phyloP scores from a whole-genome alignment of 2,888 invertebrate species.

The Thelaira solivaga region DNA sequence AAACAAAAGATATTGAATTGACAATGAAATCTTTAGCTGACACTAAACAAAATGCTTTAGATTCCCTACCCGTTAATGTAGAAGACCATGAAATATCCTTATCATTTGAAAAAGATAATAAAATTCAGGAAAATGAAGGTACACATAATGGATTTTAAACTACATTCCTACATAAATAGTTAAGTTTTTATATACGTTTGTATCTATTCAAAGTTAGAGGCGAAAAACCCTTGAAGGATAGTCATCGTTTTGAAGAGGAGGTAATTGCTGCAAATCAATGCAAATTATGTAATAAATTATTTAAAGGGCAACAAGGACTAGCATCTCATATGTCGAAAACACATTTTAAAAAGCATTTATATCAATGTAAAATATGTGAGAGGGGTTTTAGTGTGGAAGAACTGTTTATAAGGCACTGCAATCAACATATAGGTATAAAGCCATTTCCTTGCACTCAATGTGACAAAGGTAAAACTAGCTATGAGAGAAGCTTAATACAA shows the following conservation, averaged over 20 bases:
- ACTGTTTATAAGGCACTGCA: constrained; percentile 27
- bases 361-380: constrained; percentile 75
- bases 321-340: constrained; percentile 66
- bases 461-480: constrained; percentile 36
- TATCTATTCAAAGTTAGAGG: not conserved
- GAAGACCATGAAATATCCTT: no score
- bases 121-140: not conserved
- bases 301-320: constrained; percentile 14
- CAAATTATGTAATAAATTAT: constrained; percentile 63
- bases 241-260: no score
- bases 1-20: not conserved
- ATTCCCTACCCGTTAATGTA: not conserved
- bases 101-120: not conserved
- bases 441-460: constrained; percentile 17
- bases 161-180: not conserved
- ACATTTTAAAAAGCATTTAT: constrained; percentile 17
- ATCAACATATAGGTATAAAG: constrained; percentile 36
- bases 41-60: not conserved
- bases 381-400: constrained; percentile 22
- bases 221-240: not conserved
- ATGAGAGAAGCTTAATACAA: not conserved
- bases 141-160: not conserved
- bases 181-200: no score
- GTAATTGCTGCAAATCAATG: not conserved
- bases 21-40: not conserved